Conservation (phyloP, 2,113 vertebrate genomes). For the Antechinus flavipes region DNA sequence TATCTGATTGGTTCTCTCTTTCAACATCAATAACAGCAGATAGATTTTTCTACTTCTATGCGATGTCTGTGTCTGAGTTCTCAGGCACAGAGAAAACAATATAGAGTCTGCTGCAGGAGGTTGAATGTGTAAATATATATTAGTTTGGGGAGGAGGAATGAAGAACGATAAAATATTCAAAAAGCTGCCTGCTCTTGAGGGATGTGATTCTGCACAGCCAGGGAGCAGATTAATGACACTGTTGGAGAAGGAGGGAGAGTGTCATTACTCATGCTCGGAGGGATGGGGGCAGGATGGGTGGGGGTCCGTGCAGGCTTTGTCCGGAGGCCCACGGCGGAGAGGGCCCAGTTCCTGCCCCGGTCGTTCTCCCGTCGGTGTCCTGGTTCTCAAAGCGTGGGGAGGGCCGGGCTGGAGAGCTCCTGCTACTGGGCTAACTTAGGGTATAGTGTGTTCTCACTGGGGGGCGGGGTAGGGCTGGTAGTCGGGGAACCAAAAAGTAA, state of each 20-base stretch:
- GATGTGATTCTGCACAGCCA: slow-evolving; percentile 87
- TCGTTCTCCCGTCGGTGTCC: not conserved
- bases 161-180: slow-evolving; percentile 88
- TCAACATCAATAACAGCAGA: slow-evolving; percentile 78
- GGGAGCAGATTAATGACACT: slow-evolving; percentile 88
- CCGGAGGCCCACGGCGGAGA: not conserved
- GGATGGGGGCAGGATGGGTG: not conserved
- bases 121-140: slow-evolving; percentile 88
- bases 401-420: not conserved
- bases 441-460: not conserved
- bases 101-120: slow-evolving; percentile 83
- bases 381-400: not conserved
- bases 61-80: slow-evolving; percentile 70
- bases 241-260: slow-evolving; percentile 71
- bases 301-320: not conserved
- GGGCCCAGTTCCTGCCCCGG: not conserved
- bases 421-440: not conserved
- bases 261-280: slow-evolving; percentile 84
- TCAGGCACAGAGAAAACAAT: slow-evolving; percentile 82
- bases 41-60: slow-evolving; percentile 79
- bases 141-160: slow-evolving; percentile 86
- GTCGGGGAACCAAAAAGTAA: not conserved
- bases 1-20: slow-evolving; percentile 82
- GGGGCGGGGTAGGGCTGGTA: not conserved
- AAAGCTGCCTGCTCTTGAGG: slow-evolving; percentile 83